Base-by-base conservation (phyloP, 2,797 vertebrate species). In the Fratercula arctica region DNA sequence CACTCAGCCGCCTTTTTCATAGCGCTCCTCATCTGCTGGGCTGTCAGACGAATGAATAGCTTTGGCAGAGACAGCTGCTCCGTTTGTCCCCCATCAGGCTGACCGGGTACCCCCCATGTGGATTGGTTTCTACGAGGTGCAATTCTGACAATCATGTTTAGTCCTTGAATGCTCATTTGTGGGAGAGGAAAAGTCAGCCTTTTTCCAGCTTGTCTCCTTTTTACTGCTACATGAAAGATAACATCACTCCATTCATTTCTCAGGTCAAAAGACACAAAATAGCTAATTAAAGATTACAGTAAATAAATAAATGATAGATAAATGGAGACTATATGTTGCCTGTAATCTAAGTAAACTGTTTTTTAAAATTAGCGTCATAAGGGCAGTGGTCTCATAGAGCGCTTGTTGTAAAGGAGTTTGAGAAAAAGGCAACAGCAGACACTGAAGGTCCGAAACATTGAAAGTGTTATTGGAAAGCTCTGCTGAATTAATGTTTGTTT, bases 221-320 rank as follows among this genome's bases (percentile, higher is more conserved):
- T 77, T 57, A 61, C 57, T 57, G 57, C 41, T 84, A 21, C 8
- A 29, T 28, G 46, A 64, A 39, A 75, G 53, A 28, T n/a, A 86
- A 41, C 8, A 87, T 45, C 5, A 0, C 48, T 77, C 17, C 0
- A 1, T 37, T 83, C 1, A 3, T 76, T 84, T 90, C 53, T 70
- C 16, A 35, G 39, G 35, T 73, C 54, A 45, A n/a, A 76, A 82
- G 68, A 28, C 6, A 8, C 25, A 48, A 56, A 94, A 85, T 6
- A 56, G 15, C 31, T 76, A 60, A 85, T 48, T 70, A 18, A 78
- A 46, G 64, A 80, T 46, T 35, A 61, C 13, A 74, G 33, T 16
- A 11, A 79, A 82, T 79, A 75, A 89, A 89, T 69, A 81, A 73
- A 51, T 37, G 18, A 63, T 39, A 82, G 13, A n/a, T 83, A 80